phyloP scores from a whole-genome alignment of 1,140 invertebrate species.

The Zophobas atratus region DNA sequence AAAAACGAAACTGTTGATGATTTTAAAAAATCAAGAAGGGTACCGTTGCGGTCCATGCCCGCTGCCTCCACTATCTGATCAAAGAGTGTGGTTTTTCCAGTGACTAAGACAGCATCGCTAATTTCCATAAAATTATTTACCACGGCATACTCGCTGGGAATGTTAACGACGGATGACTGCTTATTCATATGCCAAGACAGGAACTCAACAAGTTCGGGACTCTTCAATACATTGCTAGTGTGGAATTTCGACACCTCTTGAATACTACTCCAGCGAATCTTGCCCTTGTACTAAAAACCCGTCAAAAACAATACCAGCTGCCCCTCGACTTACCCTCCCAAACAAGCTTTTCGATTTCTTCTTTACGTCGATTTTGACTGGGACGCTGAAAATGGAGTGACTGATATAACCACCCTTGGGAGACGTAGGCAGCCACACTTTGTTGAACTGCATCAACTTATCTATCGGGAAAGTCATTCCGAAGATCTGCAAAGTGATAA shows the following conservation, averaged over 20 bases:
- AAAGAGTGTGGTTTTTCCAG: slow-evolving; percentile 52
- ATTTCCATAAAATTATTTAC: slow-evolving; percentile 60
- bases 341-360: slow-evolving; percentile 58
- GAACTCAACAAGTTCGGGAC: slow-evolving; percentile 59
- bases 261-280: slow-evolving; percentile 58
- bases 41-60: slow-evolving; percentile 19
- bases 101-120: slow-evolving; percentile 56
- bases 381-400: slow-evolving; percentile 55
- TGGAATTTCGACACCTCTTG: slow-evolving; percentile 56
- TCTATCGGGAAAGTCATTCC: slow-evolving; percentile 31
- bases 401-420: slow-evolving; percentile 34
- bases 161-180: slow-evolving; percentile 34
- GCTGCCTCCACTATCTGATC: slow-evolving; percentile 58
- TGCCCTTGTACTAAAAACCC: slow-evolving; percentile 58
- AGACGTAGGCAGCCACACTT: slow-evolving; percentile 56
- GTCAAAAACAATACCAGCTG: background rate
- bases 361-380: slow-evolving; percentile 50
- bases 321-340: slow-evolving; percentile 59
- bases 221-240: slow-evolving; percentile 52
- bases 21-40: background rate
- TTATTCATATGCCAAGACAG: slow-evolving; percentile 28
- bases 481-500: slow-evolving; percentile 51
- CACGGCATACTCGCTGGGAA: slow-evolving; percentile 41
- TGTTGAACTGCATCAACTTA: slow-evolving; percentile 55
- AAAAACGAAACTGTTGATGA: background rate